Evolutionary conservation across 2,113 vertebrate species (phyloP), one percentile per base, ranked within the genome.

Genomic region (Hippocampus barbouri): DNA sequence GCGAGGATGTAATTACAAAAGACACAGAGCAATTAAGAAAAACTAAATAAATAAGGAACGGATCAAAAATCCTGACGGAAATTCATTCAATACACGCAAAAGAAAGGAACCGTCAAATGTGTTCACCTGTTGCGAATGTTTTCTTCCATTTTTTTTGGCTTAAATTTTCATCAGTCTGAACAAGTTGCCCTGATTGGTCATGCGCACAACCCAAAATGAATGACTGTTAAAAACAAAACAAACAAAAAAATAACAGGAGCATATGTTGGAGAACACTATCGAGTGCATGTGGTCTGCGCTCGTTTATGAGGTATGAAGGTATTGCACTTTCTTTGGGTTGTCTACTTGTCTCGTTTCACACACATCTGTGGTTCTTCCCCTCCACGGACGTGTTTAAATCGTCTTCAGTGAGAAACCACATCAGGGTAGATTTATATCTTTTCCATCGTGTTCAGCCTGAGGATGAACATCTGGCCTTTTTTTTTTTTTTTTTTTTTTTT

Each of bases 281-380:
- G 72, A 69, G 72, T 66, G 69, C 66, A 76, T 80, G 75, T 81
- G 77, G 83, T 79, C 71, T 34, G 71, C 70, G 76, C 83, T 84
- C 25, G 74, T 75, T 88, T 74, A 74, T 90, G 91, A 93, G 92
- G 92, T 93, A 92, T 91, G 90, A 91, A 86, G 89, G 89, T 92
- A 92, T 93, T 93, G 92, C 92, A 93, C 92, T 91, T 91, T 92
- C 88, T 88, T 92, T 91, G 91, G 90, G 86, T 90, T 89, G 83
- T 79, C 83, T 73, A 62, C 45, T 18, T 64, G 70, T 73, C 74
- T 72, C 74, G 69, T 76, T 43, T 49, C 38, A 11, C 66, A 64
- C 21, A 11, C 34, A 66, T 70, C 43, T 45, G 43, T 15, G 43
- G 43, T 14, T 14, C 43, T 45, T 45, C 43, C 10, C 43, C 12